These are phyloP conservation scores for Thysanoteuthis rhombus DNA, from an alignment of 2,888 invertebrate species.

Conservation along the genomic window DNA sequence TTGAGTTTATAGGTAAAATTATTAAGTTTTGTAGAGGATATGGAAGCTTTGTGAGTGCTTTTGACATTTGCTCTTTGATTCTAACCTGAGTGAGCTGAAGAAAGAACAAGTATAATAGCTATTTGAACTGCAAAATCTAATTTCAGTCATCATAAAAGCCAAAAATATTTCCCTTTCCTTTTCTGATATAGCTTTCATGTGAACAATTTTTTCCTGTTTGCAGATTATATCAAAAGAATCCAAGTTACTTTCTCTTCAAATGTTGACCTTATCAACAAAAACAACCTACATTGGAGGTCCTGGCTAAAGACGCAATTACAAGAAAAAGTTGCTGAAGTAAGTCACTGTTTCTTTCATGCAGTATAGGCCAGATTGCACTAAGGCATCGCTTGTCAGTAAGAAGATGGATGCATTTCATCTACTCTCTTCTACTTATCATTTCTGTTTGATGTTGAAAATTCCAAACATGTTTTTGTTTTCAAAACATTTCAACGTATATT, in stretches of 20 bases:
- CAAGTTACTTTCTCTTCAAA: conserved; percentile 46
- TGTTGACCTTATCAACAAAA: conserved; percentile 45
- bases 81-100: too few species aligned
- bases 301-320: conserved; percentile 36
- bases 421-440: neutral
- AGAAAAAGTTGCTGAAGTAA: conserved; percentile 39
- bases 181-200: neutral
- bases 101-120: too few species aligned
- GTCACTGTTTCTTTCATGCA: neutral
- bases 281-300: conserved; percentile 35
- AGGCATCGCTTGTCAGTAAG: neutral
- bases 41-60: too few species aligned
- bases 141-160: neutral
- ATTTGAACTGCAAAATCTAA: too few species aligned
- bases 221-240: conserved; percentile 48
- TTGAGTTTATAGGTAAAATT: too few species aligned
- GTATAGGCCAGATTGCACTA: neutral
- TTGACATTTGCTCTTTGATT: too few species aligned
- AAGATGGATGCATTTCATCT: neutral
- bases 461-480: neutral
- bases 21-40: too few species aligned
- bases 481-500: neutral
- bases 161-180: neutral
- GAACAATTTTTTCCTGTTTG: conserved; percentile 33
- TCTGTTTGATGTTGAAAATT: neutral